Base-by-base conservation (phyloP, 30 jellyfish, hydroid and myxozoan species). In the Clytia hemisphaerica region DNA sequence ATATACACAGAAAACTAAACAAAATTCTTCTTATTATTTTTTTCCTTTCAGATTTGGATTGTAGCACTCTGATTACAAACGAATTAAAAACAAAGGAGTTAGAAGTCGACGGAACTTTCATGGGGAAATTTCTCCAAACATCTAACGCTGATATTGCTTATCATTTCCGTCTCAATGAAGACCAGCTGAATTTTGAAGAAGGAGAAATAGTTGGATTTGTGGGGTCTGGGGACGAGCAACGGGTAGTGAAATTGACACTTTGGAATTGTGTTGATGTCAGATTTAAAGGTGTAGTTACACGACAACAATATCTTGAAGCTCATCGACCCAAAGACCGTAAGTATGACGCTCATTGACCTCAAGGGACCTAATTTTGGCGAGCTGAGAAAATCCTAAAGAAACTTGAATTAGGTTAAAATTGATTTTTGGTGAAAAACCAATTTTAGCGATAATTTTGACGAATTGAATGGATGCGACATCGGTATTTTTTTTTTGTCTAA, bases 181-280 rank as follows among this genome's bases (percentile, higher is more conserved):
- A 62, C 6, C 34, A 12, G 27, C 45, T 35, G 29, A 32, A 26
- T 10, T 76, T 76, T 65, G 60, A 63, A 48, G 89, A 76, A 64
- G 89, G 89, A 12, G 89, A 76, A 36, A 45, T 76, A 7, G 89
- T 62, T 33, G 89, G 80, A 18, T 45, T 76, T 32, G 61, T 76
- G 36, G 48, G 30, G 16, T 72, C 22, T 3, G 27, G 16, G 33
- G 40, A 44, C 2, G 63, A 50, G 34, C 45, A 40, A 25, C 46
- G 26, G 29, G 18, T 76, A 33, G 79, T 31, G 18, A 76, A 32
- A 35, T 25, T 76, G 44, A 40, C 89, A 14, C 28, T 37, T 14
- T 2, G 38, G 31, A 76, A 76, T 47, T 45, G 64, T 15, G 46
- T n/a, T 27, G 71, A 61, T 9, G 72, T 61, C 29, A 61, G 63